phyloP scores from a whole-genome alignment of 53 echinoderm and acorn worm species.

The Arbacia lixula region DNA sequence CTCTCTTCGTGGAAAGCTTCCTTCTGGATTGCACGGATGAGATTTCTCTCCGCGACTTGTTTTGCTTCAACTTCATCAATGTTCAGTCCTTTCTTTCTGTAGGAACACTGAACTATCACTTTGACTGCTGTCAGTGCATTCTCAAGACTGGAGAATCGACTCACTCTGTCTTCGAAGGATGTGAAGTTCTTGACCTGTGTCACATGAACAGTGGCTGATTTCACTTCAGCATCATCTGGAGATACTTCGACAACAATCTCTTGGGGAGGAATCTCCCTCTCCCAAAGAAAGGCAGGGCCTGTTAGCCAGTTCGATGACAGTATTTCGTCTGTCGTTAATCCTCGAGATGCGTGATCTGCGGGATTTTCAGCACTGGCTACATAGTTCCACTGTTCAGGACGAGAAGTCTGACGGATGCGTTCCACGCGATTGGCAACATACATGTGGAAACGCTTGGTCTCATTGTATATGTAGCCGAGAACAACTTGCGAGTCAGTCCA shows the following conservation, averaged over 20 bases:
- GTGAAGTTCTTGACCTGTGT: too few species aligned
- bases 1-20: constrained; percentile 5
- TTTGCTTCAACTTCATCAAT: constrained; percentile 7
- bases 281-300: constrained; percentile 60
- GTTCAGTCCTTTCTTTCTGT: not conserved
- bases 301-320: constrained; percentile 41
- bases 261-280: too few species aligned
- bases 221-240: too few species aligned
- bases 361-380: constrained; percentile 55
- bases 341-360: constrained; percentile 64
- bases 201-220: too few species aligned
- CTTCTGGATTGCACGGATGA: constrained; percentile 16
- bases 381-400: constrained; percentile 65
- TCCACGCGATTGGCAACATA: constrained; percentile 77
- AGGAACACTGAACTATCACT: not conserved
- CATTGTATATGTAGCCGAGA: constrained; percentile 68
- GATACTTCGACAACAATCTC: too few species aligned
- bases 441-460: constrained; percentile 60
- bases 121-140: not conserved
- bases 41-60: constrained; percentile 9
- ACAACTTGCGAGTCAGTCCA: constrained; percentile 77
- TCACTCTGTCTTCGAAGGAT: too few species aligned
- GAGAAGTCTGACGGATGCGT: constrained; percentile 48
- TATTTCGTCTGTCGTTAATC: constrained; percentile 13
- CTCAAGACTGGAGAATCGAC: not conserved